phyloP scores from a whole-genome alignment of 2,888 invertebrate genomes.

The Sarcophaga rosellei region DNA sequence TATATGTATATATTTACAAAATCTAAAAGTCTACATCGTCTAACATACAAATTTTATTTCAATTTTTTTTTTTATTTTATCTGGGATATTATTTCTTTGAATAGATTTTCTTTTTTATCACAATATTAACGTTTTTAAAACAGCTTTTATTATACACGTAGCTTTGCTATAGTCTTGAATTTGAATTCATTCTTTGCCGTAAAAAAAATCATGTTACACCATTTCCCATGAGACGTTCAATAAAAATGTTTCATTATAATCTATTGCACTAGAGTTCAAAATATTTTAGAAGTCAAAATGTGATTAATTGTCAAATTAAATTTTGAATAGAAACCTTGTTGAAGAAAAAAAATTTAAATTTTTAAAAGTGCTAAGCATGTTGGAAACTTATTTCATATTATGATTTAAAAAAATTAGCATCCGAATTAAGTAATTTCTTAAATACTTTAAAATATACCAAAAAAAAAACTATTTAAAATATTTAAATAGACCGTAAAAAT shows the following conservation, averaged over 20 bases:
- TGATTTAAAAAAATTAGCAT: no score
- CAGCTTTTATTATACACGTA: conserved; percentile 32
- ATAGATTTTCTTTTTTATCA: conserved; percentile 46
- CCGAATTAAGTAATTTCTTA: no score
- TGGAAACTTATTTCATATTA: no score
- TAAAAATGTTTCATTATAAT: not conserved
- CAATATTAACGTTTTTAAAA: conserved; percentile 56
- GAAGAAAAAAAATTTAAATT: no score
- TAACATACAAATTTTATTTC: not conserved
- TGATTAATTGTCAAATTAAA: not conserved
- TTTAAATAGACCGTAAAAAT: no score
- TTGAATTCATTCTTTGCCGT: conserved; percentile 10
- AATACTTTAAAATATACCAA: no score
- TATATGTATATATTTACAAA: conserved; percentile 18
- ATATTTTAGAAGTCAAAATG: not conserved
- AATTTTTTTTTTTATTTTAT: conserved; percentile 36
- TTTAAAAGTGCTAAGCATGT: no score
- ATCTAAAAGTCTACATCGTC: conserved; percentile 19
- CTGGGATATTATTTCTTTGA: conserved; percentile 45
- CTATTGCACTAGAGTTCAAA: not conserved
- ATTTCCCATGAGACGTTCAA: conserved; percentile 13
- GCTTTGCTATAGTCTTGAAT: conserved; percentile 55
- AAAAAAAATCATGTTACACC: conserved; percentile 22
- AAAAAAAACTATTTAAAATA: no score
- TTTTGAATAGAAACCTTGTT: no score